Evolutionary conservation across 2,888 invertebrate genomes (phyloP), one percentile per base, ranked within the genome.

Genomic region (Sicus ferrugineus): DNA sequence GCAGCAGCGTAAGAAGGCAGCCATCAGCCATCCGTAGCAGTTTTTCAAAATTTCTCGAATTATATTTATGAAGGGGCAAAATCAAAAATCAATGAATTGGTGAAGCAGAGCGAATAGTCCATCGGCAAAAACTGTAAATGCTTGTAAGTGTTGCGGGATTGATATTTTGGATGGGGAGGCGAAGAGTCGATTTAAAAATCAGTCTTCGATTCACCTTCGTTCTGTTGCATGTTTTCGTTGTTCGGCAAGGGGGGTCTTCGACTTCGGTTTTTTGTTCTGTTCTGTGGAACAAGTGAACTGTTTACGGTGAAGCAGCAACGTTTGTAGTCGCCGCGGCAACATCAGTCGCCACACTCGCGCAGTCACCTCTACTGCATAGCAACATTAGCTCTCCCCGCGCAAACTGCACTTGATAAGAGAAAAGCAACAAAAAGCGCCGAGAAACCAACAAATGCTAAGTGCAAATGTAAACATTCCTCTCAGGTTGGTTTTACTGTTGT

Each of bases 381-480:
- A 42, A n/a, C n/a, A n/a, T n/a, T n/a, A n/a, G n/a, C n/a, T n/a
- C n/a, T 42, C 16, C 9, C 9, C 14, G 42, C 16, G 42, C n/a
- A n/a, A n/a, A 42, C n/a, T 26, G 28, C 46, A n/a, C n/a, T n/a
- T 46, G 48, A 62, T 48, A 46, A 48, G n/a, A 16, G n/a, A 48
- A 62, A 46, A 64, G 38, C 31, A 31, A 50, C 46, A 42, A 46
- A 9, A 30, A 30, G 9, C 19, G 21, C 31, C 16, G 48, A 6
- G 61, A 42, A 4, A 26, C 26, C 16, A 63, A 63, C n/a, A 7
- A 30, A 28, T 19, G 28, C 30, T 14, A 63, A 65, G 54, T 28
- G 26, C 34, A 52, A 65, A 34, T 31, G 54, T 26, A 65, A 65
- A 65, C 52, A 65, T 30, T 52, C 34, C 9, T n/a, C 42, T n/a